Conservation (phyloP, 2,797 vertebrate genomes). For the Argentina silus region DNA sequence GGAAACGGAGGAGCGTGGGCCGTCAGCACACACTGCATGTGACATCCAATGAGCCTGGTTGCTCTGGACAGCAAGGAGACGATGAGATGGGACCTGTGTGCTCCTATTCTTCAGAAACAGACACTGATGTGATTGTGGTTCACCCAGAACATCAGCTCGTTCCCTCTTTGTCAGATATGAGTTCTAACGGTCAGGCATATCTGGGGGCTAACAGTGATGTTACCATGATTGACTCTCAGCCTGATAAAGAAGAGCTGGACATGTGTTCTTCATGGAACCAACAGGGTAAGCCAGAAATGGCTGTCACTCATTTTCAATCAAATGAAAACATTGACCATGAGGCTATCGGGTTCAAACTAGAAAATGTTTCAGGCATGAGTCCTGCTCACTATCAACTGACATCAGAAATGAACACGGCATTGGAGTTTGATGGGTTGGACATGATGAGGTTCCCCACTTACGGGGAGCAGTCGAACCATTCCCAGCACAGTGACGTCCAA, state of each 20-base stretch:
- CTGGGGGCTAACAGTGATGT: slow-evolving; percentile 22
- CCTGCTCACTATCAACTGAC: slow-evolving; percentile 50
- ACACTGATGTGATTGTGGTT: slow-evolving; percentile 51
- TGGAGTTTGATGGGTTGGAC: slow-evolving; percentile 48
- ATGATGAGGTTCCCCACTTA: slow-evolving; percentile 45
- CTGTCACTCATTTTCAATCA: slow-evolving; percentile 43
- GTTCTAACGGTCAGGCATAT: slow-evolving; percentile 33
- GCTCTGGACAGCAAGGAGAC: slow-evolving; percentile 14
- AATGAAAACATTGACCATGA: slow-evolving; percentile 36
- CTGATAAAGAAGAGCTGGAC: slow-evolving; percentile 40
- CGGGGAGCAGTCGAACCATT: slow-evolving; percentile 37
- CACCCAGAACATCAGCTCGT: slow-evolving; percentile 40
- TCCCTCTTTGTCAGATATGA: not conserved
- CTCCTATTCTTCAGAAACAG: slow-evolving; percentile 42
- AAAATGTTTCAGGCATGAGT: slow-evolving; percentile 50
- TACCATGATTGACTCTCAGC: slow-evolving; percentile 33
- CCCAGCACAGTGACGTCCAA: slow-evolving; percentile 15
- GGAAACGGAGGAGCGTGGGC: slow-evolving; percentile 12
- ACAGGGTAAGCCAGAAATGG: slow-evolving; percentile 22
- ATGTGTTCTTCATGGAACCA: slow-evolving; percentile 56
- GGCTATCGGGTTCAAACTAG: slow-evolving; percentile 57
- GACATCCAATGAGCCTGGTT: slow-evolving; percentile 39
- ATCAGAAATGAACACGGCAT: slow-evolving; percentile 37
- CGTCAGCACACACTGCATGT: slow-evolving; percentile 53
- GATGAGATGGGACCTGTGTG: slow-evolving; percentile 25